Evolutionary conservation across 2,797 vertebrate species (phyloP).

Genomic region (Diplodus sargus): DNA sequence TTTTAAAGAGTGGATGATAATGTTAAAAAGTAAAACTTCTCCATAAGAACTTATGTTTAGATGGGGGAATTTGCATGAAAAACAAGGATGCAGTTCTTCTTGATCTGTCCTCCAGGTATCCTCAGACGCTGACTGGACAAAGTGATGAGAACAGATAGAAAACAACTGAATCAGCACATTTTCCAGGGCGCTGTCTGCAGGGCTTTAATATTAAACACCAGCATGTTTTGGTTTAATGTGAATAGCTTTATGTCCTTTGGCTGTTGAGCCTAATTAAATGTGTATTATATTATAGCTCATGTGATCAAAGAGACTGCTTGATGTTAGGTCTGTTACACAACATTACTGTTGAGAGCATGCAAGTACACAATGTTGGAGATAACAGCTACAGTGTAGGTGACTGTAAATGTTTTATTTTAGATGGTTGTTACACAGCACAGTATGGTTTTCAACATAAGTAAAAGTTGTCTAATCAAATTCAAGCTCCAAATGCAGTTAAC

Average conservation of each 20-base stretch:
- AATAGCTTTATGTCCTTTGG: neutral
- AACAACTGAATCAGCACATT: constrained; percentile 12
- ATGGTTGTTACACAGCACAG: neutral
- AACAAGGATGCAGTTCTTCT: neutral
- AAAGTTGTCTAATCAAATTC: neutral
- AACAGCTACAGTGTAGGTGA: neutral
- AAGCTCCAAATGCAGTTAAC: neutral
- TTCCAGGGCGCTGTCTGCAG: neutral
- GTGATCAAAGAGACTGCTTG: too few species aligned
- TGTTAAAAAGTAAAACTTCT: neutral
- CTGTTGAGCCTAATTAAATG: neutral
- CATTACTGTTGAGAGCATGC: too few species aligned
- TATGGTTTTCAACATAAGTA: neutral
- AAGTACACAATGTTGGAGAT: neutral
- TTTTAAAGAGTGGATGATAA: too few species aligned
- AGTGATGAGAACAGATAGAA: constrained; percentile 1
- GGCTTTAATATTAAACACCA: constrained; percentile 8
- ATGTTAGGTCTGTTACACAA: too few species aligned
- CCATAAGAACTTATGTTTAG: neutral
- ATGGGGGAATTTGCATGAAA: constrained; percentile 5
- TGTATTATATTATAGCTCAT: neutral
- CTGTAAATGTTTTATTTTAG: neutral
- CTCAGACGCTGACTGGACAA: constrained; percentile 18
- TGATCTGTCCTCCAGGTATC: constrained; percentile 6
- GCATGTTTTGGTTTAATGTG: neutral